Evolutionary conservation across 1,140 invertebrate genomes (phyloP).

Genomic region (Orius insidiosus): DNA sequence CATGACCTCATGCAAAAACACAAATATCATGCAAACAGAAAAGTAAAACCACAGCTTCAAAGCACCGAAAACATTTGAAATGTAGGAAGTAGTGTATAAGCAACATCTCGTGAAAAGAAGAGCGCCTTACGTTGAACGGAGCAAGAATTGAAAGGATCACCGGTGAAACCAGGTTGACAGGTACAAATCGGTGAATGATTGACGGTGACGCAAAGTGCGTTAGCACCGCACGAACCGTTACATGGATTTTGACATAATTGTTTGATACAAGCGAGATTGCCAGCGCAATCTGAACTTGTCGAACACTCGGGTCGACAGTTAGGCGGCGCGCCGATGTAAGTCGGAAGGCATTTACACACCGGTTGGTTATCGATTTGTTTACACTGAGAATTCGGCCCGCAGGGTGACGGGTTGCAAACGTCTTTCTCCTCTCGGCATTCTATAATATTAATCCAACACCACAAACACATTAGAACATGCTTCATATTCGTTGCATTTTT

Average conservation of each 20-base stretch:
- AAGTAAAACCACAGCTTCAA: conserved; percentile 6
- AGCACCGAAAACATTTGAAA: conserved; percentile 9
- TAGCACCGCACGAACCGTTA: conserved; percentile 51
- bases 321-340: conserved; percentile 56
- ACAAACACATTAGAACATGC: conserved; percentile 2
- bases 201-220: conserved; percentile 50
- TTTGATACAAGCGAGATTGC: conserved; percentile 48
- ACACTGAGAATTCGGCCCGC: conserved; percentile 65
- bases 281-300: conserved; percentile 52
- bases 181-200: conserved; percentile 59
- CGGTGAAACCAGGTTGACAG: conserved; percentile 49
- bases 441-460: conserved; percentile 4
- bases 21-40: conserved; percentile 3
- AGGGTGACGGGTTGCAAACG: conserved; percentile 55
- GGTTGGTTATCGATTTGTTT: conserved; percentile 48
- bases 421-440: conserved; percentile 22
- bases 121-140: conserved; percentile 24
- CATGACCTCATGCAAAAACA: conserved; percentile 13
- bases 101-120: conserved; percentile 7
- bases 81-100: conserved; percentile 1
- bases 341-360: conserved; percentile 56
- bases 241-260: conserved; percentile 58
- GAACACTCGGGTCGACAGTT: conserved; percentile 56
- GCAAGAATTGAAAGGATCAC: conserved; percentile 60
- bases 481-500: background rate